Base-by-base conservation (phyloP, 2,888 invertebrate genomes). In the Synergus umbraculus region DNA sequence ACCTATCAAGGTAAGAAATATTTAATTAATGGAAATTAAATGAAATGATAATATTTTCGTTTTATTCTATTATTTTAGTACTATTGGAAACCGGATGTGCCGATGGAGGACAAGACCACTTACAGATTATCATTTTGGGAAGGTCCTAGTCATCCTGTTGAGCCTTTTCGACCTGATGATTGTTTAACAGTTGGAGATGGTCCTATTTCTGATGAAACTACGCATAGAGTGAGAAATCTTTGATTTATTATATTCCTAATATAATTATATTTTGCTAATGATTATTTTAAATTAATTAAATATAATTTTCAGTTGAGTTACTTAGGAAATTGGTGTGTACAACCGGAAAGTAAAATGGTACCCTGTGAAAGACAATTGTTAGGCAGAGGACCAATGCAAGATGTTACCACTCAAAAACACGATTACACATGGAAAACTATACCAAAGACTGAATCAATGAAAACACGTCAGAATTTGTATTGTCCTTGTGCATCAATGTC, bases 361-460 rank as follows among this genome's bases (percentile, higher is more conserved):
- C 90, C 92, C 44, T 88, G 88, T 58, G 78, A 83, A 12, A 87
- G 88, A 78, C 87, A 89, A 78, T 86, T 87, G 85, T 84, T 91
- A 2, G 90, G 90, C 80, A 94, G 94, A 85, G 94, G 94, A 63
- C 95, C 96, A 29, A 95, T 96, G 93, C 95, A 96, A 92, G 94
- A 94, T 84, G 92, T 95, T 83, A 96, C 96, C 8, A 96, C 96
- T 0, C 95, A 95, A 85, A 95, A 96, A 73, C 95, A 96, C 89
- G 96, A 96, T 93, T 96, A 93, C 88, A 95, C 88, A 13, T 92
- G 92, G 91, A 92, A 91, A 82, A 79, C 78, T 44, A 77, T 79
- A 67, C 77, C 80, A 60, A 80, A 78, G 63, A 76, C 80, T 73
- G 73, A 80, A 77, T 82, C 88, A 22, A 83, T 83, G 15, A 87